Percentiles rank a stretch among this genome's conserved stretches.
Conservation (phyloP, 2,888 invertebrate genomes). For the Clanis bilineata region DNA sequence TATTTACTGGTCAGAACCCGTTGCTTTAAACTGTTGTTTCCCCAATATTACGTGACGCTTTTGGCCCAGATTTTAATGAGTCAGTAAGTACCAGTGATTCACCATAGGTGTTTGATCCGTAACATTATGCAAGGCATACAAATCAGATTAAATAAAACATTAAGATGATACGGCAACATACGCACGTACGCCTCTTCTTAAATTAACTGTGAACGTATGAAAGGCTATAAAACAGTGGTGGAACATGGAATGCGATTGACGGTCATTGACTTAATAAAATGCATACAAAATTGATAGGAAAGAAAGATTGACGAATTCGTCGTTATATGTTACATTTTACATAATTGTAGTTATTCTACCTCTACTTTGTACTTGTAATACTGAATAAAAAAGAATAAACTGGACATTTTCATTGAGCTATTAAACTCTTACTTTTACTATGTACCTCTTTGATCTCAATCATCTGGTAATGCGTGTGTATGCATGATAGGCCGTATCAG, state of each 20-base stretch:
- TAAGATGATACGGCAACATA: background rate
- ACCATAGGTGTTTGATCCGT: constrained; percentile 6
- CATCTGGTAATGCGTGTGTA: no score
- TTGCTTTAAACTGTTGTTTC: background rate
- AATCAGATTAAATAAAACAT: constrained; percentile 1
- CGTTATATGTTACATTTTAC: background rate
- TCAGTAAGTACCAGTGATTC: background rate
- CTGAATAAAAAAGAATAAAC: no score
- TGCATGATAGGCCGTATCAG: no score
- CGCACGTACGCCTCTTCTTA: constrained; percentile 5
- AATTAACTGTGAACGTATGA: constrained; percentile 10
- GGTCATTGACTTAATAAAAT: constrained; percentile 1
- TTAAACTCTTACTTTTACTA: no score
- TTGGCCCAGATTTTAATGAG: background rate
- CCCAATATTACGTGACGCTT: constrained; percentile 2
- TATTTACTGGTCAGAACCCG: background rate
- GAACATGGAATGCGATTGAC: constrained; percentile 4
- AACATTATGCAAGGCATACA: constrained; percentile 9
- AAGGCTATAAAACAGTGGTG: background rate
- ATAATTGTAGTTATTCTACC: background rate
- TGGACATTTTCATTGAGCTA: no score
- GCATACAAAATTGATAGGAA: background rate
- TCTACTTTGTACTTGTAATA: no score
- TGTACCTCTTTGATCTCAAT: no score
- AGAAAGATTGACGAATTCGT: background rate